phyloP scores from a whole-genome alignment of 2,113 vertebrate genomes.

The Anguilla rostrata region DNA sequence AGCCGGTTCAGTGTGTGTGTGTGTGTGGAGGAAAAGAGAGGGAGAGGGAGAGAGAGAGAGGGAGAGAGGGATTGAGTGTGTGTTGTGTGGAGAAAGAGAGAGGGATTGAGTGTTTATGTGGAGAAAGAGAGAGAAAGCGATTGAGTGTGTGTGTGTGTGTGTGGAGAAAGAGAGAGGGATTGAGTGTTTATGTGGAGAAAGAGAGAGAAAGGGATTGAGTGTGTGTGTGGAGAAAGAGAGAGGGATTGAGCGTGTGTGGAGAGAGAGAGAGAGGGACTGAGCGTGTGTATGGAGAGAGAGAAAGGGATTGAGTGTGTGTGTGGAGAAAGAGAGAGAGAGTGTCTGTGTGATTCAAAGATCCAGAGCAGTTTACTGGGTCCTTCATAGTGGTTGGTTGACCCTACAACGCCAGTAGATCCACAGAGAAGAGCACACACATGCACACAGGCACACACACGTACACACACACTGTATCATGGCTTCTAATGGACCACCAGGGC shows the following conservation, averaged over 20 bases:
- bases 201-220: not conserved
- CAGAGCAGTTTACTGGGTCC: conserved; percentile 24
- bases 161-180: conserved; percentile 6
- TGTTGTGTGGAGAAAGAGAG: not conserved
- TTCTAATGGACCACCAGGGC: not conserved
- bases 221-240: conserved; percentile 4
- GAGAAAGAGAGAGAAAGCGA: too few relatives aligned
- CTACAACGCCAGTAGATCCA: conserved; percentile 41
- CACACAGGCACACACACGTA: not conserved
- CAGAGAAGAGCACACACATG: conserved; percentile 24
- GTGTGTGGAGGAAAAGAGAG: conserved; percentile 20
- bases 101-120: not conserved
- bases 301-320: not conserved
- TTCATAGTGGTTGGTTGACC: conserved; percentile 32
- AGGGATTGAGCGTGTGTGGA: not conserved
- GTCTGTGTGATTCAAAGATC: not conserved
- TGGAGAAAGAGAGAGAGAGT: not conserved
- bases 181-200: not conserved
- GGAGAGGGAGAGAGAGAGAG: not conserved
- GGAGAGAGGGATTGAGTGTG: too few relatives aligned
- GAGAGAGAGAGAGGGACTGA: not conserved
- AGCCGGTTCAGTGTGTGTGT: conserved; percentile 21
- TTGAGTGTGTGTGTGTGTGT: not conserved
- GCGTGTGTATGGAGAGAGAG: conserved; percentile 4
- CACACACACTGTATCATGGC: conserved; percentile 15